Evolutionary conservation across 1,140 invertebrate species (phyloP), one percentile per base, ranked within the genome.

Genomic region (Pissodes strobi): DNA sequence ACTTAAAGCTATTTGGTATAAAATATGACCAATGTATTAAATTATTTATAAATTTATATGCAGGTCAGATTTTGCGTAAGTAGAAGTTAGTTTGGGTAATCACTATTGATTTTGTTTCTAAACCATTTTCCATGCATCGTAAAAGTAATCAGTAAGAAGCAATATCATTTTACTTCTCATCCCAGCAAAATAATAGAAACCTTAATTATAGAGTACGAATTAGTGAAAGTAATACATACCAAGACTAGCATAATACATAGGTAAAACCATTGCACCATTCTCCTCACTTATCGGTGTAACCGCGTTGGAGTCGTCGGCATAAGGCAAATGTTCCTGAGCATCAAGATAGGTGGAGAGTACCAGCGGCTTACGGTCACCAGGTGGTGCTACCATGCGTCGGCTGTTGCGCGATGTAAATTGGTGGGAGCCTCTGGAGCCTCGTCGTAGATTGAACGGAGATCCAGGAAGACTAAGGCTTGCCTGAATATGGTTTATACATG

Each of bases 281-380:
- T 98, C 95, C 82, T 98, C 96, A 51, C 94, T 97, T 91, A 97
- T 96, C 10, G 96, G 96, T 41, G 95, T 98, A 2, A 97, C 95
- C 48, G 95, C 96, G 75, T 95, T 95, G 43, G 94, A 97, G 79
- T 98, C 95, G 79, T 98, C 96, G 21, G 95, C 95, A 79, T 95
- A 98, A 12, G 96, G 96, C 72, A 98, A 86, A 79, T 97, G 93
- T 82, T 96, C 94, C 79, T 97, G 91, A 57, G 94, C 94, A 79
- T 98, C 95, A 75, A 97, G 83, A 82, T 95, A 96, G 51, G 93
- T 95, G 70, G 93, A 95, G 51, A 96, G 82, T 39, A 98, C 94
- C 59, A 98, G 83, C 2, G 95, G 95, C 78, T 97, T 97, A 63
- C 92, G 87, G 79, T 97, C 94, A 45, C 89, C 88, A 13, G 89